Conservation (phyloP, 2,797 vertebrate species). For the Myoxocephalus aenaeus region DNA sequence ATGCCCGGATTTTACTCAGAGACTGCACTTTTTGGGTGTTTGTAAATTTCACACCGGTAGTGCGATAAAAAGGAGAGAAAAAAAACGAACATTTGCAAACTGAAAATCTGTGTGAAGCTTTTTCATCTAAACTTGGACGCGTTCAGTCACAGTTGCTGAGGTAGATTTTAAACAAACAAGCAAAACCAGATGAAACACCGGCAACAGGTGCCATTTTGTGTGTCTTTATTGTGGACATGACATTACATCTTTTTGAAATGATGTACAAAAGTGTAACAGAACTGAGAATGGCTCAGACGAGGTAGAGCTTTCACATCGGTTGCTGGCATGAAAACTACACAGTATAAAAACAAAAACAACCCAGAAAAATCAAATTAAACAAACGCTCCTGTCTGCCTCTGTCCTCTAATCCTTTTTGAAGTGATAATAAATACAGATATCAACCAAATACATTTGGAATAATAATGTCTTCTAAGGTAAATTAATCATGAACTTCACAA, state of each 20-base stretch:
- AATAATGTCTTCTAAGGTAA: slow-evolving; percentile 85
- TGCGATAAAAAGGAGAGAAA: slow-evolving; percentile 1
- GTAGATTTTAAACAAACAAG: slow-evolving; percentile 49
- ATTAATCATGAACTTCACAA: slow-evolving; percentile 84
- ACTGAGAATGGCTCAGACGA: slow-evolving; percentile 92
- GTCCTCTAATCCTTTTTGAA: slow-evolving; percentile 85
- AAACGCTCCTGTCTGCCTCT: slow-evolving; percentile 73
- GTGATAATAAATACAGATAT: slow-evolving; percentile 93
- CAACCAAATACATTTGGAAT: slow-evolving; percentile 90
- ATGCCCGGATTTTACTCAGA: slow-evolving; percentile 16
- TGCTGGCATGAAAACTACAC: slow-evolving; percentile 90
- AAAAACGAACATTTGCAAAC: slow-evolving; percentile 28
- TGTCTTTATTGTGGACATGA: slow-evolving; percentile 94
- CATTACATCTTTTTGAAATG: slow-evolving; percentile 89
- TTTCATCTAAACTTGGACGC: slow-evolving; percentile 61
- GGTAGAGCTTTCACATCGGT: slow-evolving; percentile 92
- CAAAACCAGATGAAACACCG: slow-evolving; percentile 40
- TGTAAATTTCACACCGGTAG: slow-evolving; percentile 36
- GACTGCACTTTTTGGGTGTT: slow-evolving; percentile 2
- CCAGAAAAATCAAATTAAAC: slow-evolving; percentile 73
- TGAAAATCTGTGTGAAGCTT: slow-evolving; percentile 29
- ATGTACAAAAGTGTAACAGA: slow-evolving; percentile 90
- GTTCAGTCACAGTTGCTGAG: slow-evolving; percentile 44
- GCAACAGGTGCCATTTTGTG: slow-evolving; percentile 74
- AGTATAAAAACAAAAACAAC: slow-evolving; percentile 77